Conservation (phyloP, 2,797 vertebrate species). For the Molossus alvarezi region DNA sequence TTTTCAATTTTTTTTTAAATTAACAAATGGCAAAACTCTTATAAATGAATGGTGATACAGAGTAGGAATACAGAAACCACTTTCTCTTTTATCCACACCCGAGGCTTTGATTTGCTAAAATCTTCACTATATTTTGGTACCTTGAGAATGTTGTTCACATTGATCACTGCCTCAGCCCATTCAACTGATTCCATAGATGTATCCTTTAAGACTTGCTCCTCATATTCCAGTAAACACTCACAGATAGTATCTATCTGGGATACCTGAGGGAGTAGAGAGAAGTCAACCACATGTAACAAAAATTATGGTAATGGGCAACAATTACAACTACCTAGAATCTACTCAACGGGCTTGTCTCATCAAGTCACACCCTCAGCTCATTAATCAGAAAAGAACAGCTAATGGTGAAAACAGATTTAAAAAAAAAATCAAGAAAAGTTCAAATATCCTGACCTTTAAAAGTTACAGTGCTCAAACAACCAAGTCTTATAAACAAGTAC, state of each 20-base stretch:
- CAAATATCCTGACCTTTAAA: not conserved
- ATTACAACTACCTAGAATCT: not conserved
- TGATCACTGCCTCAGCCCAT: conserved; percentile 95
- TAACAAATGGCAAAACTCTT: not conserved
- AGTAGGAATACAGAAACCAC: not conserved
- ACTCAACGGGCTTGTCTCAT: not conserved
- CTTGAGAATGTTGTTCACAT: conserved; percentile 95
- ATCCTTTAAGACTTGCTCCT: conserved; percentile 94
- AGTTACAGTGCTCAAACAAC: not conserved
- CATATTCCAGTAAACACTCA: conserved; percentile 96
- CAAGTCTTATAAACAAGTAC: not conserved
- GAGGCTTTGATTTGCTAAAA: not conserved
- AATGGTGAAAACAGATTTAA: not conserved
- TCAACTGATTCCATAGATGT: conserved; percentile 91
- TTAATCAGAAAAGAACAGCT: not conserved
- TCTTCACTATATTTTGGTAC: conserved; percentile 84
- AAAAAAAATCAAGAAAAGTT: not conserved
- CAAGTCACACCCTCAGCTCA: not conserved
- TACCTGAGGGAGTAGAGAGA: conserved; percentile 90
- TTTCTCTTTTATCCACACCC: fast-evolving
- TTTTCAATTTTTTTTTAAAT: not conserved
- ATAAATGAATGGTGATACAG: not conserved
- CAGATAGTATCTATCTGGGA: conserved; percentile 96
- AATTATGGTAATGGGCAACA: not conserved
- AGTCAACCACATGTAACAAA: not conserved